phyloP scores from a whole-genome alignment of 2,888 invertebrate species.

The Caenorhabditis wallacei region DNA sequence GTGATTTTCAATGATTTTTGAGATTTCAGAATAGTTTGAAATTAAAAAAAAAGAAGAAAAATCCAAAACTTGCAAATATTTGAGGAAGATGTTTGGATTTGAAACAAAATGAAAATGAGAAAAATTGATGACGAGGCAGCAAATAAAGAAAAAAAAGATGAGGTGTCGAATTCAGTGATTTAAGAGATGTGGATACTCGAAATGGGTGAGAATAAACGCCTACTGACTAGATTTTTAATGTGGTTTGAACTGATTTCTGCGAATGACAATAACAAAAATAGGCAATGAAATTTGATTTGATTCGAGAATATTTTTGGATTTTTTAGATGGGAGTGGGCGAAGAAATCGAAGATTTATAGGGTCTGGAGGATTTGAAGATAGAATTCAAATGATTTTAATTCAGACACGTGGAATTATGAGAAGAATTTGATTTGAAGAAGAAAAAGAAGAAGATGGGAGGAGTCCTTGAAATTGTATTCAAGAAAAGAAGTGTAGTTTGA shows the following conservation, averaged over 20 bases:
- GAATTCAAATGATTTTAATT: too few species aligned
- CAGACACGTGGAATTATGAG: neutral
- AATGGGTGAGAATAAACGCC: constrained; percentile 33
- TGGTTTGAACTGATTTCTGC: constrained; percentile 5
- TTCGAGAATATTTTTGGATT: too few species aligned
- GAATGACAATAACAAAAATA: neutral
- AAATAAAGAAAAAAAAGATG: constrained; percentile 1
- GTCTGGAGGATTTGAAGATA: too few species aligned
- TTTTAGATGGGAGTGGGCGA: too few species aligned
- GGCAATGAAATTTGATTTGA: neutral
- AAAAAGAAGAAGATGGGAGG: too few species aligned
- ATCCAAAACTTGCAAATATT: neutral
- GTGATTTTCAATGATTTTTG: neutral
- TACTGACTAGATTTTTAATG: constrained; percentile 17
- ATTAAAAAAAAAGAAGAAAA: neutral
- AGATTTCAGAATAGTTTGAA: neutral
- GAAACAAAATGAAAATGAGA: constrained; percentile 22
- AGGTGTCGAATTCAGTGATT: constrained; percentile 43
- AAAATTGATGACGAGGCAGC: neutral
- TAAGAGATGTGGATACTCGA: neutral
- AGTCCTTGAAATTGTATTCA: too few species aligned
- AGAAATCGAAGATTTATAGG: too few species aligned
- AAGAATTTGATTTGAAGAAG: too few species aligned
- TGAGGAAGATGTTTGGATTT: constrained; percentile 14
- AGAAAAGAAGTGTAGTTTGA: too few species aligned